Evolutionary conservation across 2,888 invertebrate genomes (phyloP).

Genomic region (Drosophila kambysellisi): DNA sequence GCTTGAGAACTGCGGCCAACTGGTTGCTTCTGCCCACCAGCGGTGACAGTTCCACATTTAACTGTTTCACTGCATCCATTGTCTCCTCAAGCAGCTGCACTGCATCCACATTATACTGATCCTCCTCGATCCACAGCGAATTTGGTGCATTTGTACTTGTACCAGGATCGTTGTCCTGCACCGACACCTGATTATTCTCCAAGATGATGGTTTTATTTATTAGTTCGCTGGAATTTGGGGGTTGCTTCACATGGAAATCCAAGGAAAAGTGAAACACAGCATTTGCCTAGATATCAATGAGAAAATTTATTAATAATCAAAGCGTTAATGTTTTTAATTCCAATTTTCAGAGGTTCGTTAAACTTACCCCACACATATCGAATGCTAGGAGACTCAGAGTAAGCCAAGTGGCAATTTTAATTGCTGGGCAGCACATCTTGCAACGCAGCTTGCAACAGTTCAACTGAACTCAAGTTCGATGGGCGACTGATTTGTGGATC

Average conservation of each 20-base stretch:
- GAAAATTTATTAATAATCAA: not conserved
- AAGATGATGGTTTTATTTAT: constrained; percentile 55
- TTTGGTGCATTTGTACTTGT: constrained; percentile 20
- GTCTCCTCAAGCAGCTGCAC: constrained; percentile 49
- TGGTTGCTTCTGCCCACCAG: constrained; percentile 71
- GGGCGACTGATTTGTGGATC: constrained; percentile 16
- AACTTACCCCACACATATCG: constrained; percentile 38
- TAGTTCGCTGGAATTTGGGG: constrained; percentile 28
- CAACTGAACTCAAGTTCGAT: constrained; percentile 42
- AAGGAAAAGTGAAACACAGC: constrained; percentile 64
- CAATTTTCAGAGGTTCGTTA: not conserved
- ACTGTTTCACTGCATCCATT: constrained; percentile 41
- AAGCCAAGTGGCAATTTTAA: constrained; percentile 25
- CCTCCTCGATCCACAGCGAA: constrained; percentile 51
- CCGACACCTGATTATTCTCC: constrained; percentile 41
- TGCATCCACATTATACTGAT: constrained; percentile 41
- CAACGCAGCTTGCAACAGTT: constrained; percentile 28
- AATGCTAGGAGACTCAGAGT: constrained; percentile 33
- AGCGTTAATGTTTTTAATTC: not conserved
- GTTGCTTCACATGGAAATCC: constrained; percentile 63
- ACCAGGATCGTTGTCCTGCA: constrained; percentile 22
- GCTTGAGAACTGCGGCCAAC: constrained; percentile 65
- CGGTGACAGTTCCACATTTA: constrained; percentile 65
- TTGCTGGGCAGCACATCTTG: constrained; percentile 51
- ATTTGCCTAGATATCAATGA: constrained; percentile 35